These are phyloP conservation scores for Platichthys flesus DNA, from an alignment of 2,113 vertebrate species.

Conservation along the genomic window DNA sequence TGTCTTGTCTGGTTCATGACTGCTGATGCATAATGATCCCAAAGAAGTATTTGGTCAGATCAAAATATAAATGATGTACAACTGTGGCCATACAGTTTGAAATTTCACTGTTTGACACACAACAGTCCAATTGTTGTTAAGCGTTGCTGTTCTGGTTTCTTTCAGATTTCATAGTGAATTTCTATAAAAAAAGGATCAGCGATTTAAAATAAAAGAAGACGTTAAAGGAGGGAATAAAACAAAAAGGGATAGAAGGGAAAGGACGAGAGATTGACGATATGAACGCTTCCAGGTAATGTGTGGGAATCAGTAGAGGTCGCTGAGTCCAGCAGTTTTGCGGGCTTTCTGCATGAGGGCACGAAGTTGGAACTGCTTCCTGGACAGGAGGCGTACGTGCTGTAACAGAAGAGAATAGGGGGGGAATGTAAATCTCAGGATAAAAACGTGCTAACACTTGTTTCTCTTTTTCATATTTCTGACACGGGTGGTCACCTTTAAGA, in stretches of 20 bases:
- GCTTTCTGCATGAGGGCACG: slow-evolving; percentile 99
- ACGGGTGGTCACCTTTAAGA: slow-evolving; percentile 89
- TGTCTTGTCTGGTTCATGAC: slow-evolving; percentile 7
- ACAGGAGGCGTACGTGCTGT: slow-evolving; percentile 96
- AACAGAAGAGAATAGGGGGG: slow-evolving; percentile 35
- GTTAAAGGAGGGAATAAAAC: slow-evolving; percentile 28
- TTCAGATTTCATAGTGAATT: slow-evolving; percentile 5
- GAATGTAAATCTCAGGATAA: not conserved
- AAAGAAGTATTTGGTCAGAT: slow-evolving; percentile 30
- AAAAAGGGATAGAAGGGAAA: slow-evolving; percentile 21
- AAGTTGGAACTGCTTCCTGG: slow-evolving; percentile 99
- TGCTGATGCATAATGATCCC: slow-evolving; percentile 14
- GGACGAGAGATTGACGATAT: slow-evolving; percentile 43
- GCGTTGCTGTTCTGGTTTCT: slow-evolving; percentile 12
- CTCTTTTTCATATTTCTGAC: not conserved
- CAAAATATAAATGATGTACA: slow-evolving; percentile 30
- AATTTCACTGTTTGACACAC: not conserved
- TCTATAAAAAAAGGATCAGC: slow-evolving; percentile 23
- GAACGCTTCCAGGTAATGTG: slow-evolving; percentile 41
- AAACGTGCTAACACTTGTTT: not conserved
- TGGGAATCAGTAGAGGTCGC: slow-evolving; percentile 93
- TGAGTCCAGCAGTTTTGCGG: slow-evolving; percentile 96
- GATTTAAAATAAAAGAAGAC: slow-evolving; percentile 31
- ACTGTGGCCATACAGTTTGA: slow-evolving; percentile 11
- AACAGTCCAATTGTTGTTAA: slow-evolving; percentile 5